These are phyloP conservation scores for Aspidiotus rigidus DNA, from an alignment of 2,888 invertebrate species.

Conservation along the genomic window DNA sequence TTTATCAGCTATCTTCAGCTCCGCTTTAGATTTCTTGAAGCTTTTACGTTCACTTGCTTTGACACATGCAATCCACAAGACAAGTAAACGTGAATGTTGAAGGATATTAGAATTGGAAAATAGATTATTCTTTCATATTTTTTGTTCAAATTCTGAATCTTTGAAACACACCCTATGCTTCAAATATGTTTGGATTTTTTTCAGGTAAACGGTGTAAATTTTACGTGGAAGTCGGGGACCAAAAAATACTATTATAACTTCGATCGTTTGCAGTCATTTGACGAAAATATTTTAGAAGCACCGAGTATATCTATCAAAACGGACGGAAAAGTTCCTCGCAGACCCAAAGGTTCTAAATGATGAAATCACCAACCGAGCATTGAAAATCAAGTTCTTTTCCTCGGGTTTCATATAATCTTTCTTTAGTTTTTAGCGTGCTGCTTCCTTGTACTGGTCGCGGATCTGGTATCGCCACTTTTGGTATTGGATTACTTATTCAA, in stretches of 20 bases:
- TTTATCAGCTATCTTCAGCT: too few species aligned
- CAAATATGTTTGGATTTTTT: slow-evolving; percentile 23
- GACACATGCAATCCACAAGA: too few species aligned
- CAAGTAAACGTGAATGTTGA: too few species aligned
- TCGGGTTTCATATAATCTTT: slow-evolving; percentile 15
- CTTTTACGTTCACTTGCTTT: too few species aligned
- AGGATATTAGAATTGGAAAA: too few species aligned
- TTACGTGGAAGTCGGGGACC: slow-evolving; percentile 77
- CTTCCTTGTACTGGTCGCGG: slow-evolving; percentile 79
- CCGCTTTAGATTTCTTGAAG: too few species aligned
- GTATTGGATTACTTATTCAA: slow-evolving; percentile 74
- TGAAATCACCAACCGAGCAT: not conserved
- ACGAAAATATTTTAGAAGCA: slow-evolving; percentile 71
- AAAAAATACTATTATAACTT: slow-evolving; percentile 79
- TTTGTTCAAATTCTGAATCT: too few species aligned
- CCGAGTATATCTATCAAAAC: slow-evolving; percentile 82
- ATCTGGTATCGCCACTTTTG: slow-evolving; percentile 79
- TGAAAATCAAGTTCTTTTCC: not conserved
- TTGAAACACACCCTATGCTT: too few species aligned
- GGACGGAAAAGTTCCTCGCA: slow-evolving; percentile 73
- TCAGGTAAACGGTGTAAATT: slow-evolving; percentile 65
- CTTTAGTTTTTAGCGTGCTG: slow-evolving; percentile 74
- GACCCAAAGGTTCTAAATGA: slow-evolving; percentile 63
- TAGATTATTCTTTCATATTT: too few species aligned
- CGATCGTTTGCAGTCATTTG: slow-evolving; percentile 72